Conservation (phyloP, 2,113 vertebrate genomes). For the Anser cygnoides region DNA sequence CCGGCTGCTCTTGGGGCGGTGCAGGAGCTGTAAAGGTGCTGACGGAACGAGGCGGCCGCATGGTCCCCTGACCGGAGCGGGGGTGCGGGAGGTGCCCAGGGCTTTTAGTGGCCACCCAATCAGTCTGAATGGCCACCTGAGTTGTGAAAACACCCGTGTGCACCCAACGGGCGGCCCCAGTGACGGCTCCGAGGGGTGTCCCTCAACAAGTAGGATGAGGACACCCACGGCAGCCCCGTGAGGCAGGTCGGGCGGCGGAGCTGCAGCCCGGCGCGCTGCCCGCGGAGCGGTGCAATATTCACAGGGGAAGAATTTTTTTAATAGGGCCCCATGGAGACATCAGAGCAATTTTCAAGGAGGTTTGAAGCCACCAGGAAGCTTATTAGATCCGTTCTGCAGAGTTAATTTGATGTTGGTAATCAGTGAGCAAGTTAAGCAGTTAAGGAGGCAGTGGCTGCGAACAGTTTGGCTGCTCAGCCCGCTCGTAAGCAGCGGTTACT, state of each 20-base stretch:
- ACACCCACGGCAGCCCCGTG: not conserved
- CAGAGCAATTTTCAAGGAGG: slow-evolving; percentile 58
- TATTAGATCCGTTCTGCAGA: slow-evolving; percentile 57
- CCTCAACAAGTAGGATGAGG: too few relatives aligned
- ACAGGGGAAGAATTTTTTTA: slow-evolving; percentile 16
- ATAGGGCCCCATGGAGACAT: slow-evolving; percentile 58
- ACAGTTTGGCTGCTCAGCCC: slow-evolving; percentile 14
- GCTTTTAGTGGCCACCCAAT: too few relatives aligned
- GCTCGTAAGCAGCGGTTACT: slow-evolving; percentile 43
- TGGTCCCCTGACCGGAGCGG: too few relatives aligned
- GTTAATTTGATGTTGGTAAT: slow-evolving; percentile 63
- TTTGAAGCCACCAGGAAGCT: slow-evolving; percentile 43
- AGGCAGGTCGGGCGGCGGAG: accelerated
- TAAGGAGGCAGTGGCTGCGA: slow-evolving; percentile 27
- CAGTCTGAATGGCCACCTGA: accelerated
- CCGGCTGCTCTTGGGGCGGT: not conserved
- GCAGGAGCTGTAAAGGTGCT: not conserved
- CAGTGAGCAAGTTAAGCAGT: slow-evolving; percentile 49
- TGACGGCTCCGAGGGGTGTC: accelerated
- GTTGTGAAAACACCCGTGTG: accelerated
- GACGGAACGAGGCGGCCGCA: not conserved
- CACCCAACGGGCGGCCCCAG: not conserved
- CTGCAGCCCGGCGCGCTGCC: accelerated
- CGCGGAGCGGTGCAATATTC: accelerated
- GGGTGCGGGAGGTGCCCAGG: too few relatives aligned